These are phyloP conservation scores for Sphenopsis melanotis DNA, from an alignment of 2,797 vertebrate species.

Conservation along the genomic window DNA sequence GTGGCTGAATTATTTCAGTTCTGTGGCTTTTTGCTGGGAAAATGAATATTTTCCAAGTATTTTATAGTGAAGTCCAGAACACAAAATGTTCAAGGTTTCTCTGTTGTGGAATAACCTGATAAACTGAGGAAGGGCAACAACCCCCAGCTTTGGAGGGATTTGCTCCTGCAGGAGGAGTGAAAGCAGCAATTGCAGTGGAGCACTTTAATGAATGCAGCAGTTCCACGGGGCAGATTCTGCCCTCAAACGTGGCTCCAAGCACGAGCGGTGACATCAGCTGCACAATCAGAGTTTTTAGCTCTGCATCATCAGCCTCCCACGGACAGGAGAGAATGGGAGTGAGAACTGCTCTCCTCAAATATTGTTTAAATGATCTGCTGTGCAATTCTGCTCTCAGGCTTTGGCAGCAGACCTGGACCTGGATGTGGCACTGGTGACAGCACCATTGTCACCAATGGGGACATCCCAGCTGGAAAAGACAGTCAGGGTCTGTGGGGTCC, in stretches of 20 bases:
- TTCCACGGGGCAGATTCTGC: not conserved
- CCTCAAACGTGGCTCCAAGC: not conserved
- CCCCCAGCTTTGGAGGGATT: not conserved
- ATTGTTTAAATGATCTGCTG: not conserved
- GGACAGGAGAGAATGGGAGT: not conserved
- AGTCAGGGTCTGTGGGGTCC: not conserved
- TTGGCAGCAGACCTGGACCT: not conserved
- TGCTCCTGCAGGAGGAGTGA: not conserved
- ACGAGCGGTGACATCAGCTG: not conserved
- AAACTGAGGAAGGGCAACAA: not conserved
- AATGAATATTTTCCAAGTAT: not conserved
- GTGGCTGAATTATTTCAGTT: not conserved
- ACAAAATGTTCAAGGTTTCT: not conserved
- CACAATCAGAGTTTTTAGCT: not conserved
- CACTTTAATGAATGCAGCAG: not conserved
- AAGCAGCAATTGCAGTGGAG: not conserved
- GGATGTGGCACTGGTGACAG: not conserved
- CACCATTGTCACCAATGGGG: not conserved
- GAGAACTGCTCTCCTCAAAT: not conserved
- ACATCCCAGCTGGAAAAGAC: not conserved
- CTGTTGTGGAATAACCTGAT: not conserved
- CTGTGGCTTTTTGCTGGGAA: not conserved
- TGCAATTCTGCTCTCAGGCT: not conserved
- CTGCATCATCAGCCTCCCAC: not conserved
- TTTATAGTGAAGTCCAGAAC: not conserved